Percentiles rank a stretch among this genome's conserved stretches.
phyloP scores from a whole-genome alignment of 2,888 invertebrate species.

The Sarcophaga subvicina region DNA sequence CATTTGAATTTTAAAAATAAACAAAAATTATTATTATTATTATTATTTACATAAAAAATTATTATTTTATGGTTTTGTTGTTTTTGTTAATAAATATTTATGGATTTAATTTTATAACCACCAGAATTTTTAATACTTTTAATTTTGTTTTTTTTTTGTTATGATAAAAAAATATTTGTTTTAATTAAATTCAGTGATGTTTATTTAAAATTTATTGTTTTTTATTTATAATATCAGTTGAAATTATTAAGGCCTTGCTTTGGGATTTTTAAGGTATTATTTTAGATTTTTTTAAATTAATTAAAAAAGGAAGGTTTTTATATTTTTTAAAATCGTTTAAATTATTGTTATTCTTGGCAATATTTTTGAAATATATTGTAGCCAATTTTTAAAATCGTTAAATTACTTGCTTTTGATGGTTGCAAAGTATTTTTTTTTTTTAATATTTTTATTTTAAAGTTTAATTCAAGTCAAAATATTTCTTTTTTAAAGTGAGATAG shows the following conservation, averaged over 20 bases:
- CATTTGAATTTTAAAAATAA: too few relatives aligned
- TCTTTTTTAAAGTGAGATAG: constrained; percentile 1
- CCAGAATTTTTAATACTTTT: too few relatives aligned
- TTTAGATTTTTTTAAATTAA: neutral
- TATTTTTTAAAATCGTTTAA: neutral
- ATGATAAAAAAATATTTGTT: too few relatives aligned
- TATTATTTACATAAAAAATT: too few relatives aligned
- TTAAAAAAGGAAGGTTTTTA: neutral
- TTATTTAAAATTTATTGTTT: too few relatives aligned
- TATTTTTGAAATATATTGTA: neutral
- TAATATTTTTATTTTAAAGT: neutral
- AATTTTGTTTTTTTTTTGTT: too few relatives aligned
- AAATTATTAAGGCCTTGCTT: neutral
- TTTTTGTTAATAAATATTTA: too few relatives aligned
- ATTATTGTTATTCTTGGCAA: constrained; percentile 5
- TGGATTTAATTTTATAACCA: too few relatives aligned
- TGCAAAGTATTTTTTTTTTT: neutral
- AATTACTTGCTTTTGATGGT: constrained; percentile 23
- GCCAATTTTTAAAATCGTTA: constrained; percentile 32
- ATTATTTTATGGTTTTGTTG: too few relatives aligned
- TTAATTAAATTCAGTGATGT: too few relatives aligned
- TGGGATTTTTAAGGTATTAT: neutral
- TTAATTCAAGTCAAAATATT: neutral
- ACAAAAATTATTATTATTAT: too few relatives aligned
- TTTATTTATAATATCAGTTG: neutral